Conservation (phyloP, 2,113 vertebrate species). For the Tylochromis polylepis region DNA sequence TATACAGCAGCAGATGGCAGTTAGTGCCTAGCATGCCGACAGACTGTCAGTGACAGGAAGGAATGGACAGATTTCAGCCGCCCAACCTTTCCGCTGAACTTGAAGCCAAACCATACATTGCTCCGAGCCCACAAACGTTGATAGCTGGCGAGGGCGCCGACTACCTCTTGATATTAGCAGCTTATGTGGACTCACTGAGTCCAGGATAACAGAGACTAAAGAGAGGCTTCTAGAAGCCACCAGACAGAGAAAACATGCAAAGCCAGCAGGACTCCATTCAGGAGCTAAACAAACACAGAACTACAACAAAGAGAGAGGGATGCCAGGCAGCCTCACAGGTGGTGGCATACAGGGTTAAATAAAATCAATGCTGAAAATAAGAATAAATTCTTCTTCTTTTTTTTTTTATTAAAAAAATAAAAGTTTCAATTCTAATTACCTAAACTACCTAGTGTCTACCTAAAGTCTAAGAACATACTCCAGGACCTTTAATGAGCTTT, state of each 20-base stretch:
- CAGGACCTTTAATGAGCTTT: not conserved
- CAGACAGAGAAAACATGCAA: slow-evolving; percentile 53
- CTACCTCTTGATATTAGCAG: slow-evolving; percentile 45
- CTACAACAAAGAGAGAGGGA: slow-evolving; percentile 42
- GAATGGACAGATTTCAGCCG: slow-evolving; percentile 71
- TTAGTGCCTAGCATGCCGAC: slow-evolving; percentile 67
- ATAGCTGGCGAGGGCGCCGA: slow-evolving; percentile 1
- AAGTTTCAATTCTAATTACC: not conserved
- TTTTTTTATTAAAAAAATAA: rapidly evolving
- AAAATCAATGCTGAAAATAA: not conserved
- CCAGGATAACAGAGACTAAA: slow-evolving; percentile 45
- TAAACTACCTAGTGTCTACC: not conserved
- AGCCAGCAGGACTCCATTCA: slow-evolving; percentile 65
- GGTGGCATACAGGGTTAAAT: slow-evolving; percentile 21
- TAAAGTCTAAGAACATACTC: not conserved
- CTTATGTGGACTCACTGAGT: slow-evolving; percentile 17
- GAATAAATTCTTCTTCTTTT: not conserved
- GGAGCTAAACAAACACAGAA: slow-evolving; percentile 50
- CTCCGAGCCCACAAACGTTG: slow-evolving; percentile 1
- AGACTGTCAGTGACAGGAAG: slow-evolving; percentile 74
- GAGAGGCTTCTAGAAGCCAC: slow-evolving; percentile 60
- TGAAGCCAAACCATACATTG: slow-evolving; percentile 39
- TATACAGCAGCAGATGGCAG: slow-evolving; percentile 76
- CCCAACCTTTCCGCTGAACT: slow-evolving; percentile 55
- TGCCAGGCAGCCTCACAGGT: slow-evolving; percentile 32